Evolutionary conservation across 2,113 vertebrate genomes (phyloP).

Genomic region (Piprites chloris): DNA sequence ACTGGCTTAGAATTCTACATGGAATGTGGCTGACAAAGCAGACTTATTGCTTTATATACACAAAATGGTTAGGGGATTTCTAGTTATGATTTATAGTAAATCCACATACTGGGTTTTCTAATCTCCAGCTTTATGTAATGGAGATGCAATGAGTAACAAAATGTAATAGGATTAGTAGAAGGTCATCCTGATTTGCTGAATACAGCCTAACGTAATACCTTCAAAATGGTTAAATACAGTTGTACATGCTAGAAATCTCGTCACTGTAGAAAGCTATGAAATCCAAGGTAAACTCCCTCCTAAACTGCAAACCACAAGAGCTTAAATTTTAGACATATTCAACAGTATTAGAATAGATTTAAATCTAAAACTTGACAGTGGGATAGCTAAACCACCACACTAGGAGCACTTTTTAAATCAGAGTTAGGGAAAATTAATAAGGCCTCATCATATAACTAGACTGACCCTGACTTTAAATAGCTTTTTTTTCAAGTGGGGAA

Average conservation of each 20-base stretch:
- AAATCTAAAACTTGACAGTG: background rate
- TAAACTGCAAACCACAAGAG: background rate
- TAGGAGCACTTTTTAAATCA: background rate
- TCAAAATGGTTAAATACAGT: background rate
- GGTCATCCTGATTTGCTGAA: conserved; percentile 21
- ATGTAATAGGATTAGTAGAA: conserved; percentile 36
- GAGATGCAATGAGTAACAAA: conserved; percentile 41
- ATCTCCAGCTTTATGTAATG: conserved; percentile 43
- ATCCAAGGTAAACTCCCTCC: background rate
- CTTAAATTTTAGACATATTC: background rate
- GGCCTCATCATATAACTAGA: background rate
- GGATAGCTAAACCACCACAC: background rate
- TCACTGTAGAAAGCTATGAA: background rate
- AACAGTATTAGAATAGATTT: background rate
- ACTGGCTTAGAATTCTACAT: background rate
- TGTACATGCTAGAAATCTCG: background rate
- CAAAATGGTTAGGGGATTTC: conserved; percentile 2
- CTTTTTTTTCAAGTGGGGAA: background rate
- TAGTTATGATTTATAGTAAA: conserved; percentile 39
- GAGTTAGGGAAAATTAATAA: background rate
- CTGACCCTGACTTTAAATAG: background rate
- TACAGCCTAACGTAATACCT: background rate
- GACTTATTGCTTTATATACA: background rate
- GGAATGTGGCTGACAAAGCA: background rate
- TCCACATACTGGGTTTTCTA: background rate